Evolutionary conservation across 2,888 invertebrate species (phyloP), one percentile per base, ranked within the genome.

Genomic region (Eudemis profundana): DNA sequence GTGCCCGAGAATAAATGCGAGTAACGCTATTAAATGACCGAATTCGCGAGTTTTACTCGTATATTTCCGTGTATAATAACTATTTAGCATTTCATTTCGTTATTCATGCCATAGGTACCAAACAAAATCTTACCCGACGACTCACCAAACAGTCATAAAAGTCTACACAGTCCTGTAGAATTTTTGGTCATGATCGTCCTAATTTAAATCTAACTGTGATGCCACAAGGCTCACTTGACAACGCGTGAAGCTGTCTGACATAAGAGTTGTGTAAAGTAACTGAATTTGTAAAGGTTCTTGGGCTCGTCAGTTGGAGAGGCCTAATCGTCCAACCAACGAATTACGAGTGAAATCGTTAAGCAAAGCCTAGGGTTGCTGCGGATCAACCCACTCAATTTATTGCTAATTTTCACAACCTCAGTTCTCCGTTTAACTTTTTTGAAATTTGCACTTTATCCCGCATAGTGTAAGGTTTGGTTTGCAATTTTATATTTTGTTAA

Each of bases 341-440:
- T 63, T 56, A 29, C 47, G 56, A 15, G 40, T 38, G 19, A 56
- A 49, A 38, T 36, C 62, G 46, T 54, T 44, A 47, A 47, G 46
- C 53, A 54, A 54, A 62, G 53, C 46, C 36, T 44, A 33, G 49
- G 19, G 17, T 15, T 38, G 54, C 27, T 27, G 40, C 7, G 27
- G 54, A 54, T 54, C 54, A 40, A 27, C 27, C 27, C 38, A 40
- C 23, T 40, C 23, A 42, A 54, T 54, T 27, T 42, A 27, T 40
- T 29, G 29, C 17, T 29, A 29, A 40, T 56, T 56, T 29, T 40
- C 42, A 29, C 29, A 56, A 44, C 27, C 29, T 56, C 21, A 5
- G 23, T 17, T 29, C 10, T 29, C 15, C 23, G 3, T 23, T 1
- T 12, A 23, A n/a, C 8, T 5, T 5, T 3, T 27, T 29, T 12